Evolutionary conservation across 1,140 invertebrate species (phyloP), one percentile per base, ranked within the genome.

Genomic region (Anagrus nilaparvatae): DNA sequence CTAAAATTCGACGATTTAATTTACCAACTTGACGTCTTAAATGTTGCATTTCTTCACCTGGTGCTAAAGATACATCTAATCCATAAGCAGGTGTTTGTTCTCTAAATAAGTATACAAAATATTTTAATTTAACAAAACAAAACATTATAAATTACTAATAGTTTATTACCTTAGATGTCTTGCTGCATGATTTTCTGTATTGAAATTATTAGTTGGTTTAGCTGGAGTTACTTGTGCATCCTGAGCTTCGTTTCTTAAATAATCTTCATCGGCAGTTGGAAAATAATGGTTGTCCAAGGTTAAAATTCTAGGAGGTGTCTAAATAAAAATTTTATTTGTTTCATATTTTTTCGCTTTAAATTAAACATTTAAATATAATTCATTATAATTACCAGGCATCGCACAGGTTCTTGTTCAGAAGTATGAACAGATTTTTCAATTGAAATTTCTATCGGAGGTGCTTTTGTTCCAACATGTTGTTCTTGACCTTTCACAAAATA

Each of bases 271-370:
- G 43, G 76, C 76, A 16, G 79, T 70, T 14, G 85, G 84, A 61
- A 84, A 87, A 47, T 77, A 79, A 61, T 87, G 83, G 58, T 85
- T 79, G 47, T 85, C 82, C 23, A 89, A 63, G 7, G 83, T 88
- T 24, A 90, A 77, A n/a, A 81, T 74, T 58, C 83, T 70, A 20
- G 86, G 86, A 9, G 85, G 85, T 30, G 85, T 87, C 61, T 82
- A 43, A 20, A 40, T 55, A 19, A 56, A 36, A 38, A 46, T 40
- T 25, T 36, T 7, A 14, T 10, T 34, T 10, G 8, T 19, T 21
- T 35, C 18, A 33, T 33, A 12, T 18, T 18, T 3, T 19, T 8
- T 20, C 13, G 17, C n/a, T 44, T 36, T 12, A 33, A 29, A 35
- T 28, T 41, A 32, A 23, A 40, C 16, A 17, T 6, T 39, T 14